These are phyloP conservation scores for Castor canadensis DNA, from an alignment of 2,113 vertebrate genomes.

Conservation along the genomic window DNA sequence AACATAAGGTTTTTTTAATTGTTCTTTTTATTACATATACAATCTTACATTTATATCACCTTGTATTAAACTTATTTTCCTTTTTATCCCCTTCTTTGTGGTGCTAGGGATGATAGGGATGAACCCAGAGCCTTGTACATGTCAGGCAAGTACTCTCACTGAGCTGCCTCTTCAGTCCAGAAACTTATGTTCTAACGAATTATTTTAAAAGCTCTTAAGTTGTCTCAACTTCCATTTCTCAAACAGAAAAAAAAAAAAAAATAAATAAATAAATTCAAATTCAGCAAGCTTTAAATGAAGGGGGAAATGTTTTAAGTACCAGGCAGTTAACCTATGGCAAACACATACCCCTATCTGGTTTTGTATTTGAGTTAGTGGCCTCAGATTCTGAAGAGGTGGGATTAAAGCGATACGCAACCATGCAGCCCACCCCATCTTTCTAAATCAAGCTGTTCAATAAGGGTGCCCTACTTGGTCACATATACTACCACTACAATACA, in stretches of 20 bases:
- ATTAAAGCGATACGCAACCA: no score
- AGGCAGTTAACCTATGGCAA: neutral
- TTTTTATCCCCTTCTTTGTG: neutral
- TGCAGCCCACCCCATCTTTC: neutral
- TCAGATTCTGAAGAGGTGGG: no score
- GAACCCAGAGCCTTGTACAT: neutral
- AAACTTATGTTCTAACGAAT: neutral
- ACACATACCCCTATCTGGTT: neutral
- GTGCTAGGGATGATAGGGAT: neutral
- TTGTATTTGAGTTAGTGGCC: neutral
- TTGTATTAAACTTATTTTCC: neutral
- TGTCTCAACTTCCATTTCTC: neutral
- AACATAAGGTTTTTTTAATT: neutral
- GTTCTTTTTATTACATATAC: neutral
- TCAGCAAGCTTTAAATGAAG: neutral
- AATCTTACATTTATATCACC: neutral
- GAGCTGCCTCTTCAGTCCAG: neutral
- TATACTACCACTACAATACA: neutral
- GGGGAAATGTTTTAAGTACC: neutral
- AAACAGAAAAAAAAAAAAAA: neutral
- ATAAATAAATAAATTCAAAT: no score
- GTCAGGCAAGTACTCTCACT: no score
- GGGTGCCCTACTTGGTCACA: neutral
- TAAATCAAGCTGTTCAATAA: neutral
- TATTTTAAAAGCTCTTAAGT: neutral